phyloP scores from a whole-genome alignment of 35 echinoderm and acorn worm genomes.

The Holothuria glaberrima region DNA sequence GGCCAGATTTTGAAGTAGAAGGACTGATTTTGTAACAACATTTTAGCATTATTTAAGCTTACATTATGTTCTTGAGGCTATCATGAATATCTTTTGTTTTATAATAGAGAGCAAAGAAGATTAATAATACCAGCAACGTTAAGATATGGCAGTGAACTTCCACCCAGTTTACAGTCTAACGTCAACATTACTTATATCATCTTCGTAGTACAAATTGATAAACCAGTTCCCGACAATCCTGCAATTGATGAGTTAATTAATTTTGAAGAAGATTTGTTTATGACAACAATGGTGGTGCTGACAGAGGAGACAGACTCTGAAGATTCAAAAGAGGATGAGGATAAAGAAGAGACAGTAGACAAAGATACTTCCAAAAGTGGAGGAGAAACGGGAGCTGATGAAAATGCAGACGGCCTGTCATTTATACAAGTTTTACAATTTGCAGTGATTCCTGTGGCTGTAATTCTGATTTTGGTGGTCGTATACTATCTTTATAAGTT shows the following conservation, averaged over 20 bases:
- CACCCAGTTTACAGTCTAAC: neutral
- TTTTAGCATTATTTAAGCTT: too few species aligned
- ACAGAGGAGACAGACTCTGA: slow-evolving; percentile 9
- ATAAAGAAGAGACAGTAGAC: neutral
- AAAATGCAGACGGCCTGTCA: neutral
- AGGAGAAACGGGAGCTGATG: neutral
- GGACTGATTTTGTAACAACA: too few species aligned
- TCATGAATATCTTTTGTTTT: too few species aligned
- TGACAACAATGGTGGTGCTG: neutral
- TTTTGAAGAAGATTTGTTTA: neutral
- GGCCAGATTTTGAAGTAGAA: too few species aligned
- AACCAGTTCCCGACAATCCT: neutral
- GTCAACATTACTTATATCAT: slow-evolving; percentile 29
- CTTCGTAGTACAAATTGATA: neutral
- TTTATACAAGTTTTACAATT: neutral
- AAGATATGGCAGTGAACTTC: neutral
- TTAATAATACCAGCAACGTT: neutral
- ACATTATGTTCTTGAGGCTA: too few species aligned
- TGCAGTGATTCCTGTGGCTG: slow-evolving; percentile 2
- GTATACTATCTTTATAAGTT: slow-evolving; percentile 37
- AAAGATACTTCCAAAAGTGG: neutral
- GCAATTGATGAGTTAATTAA: neutral
- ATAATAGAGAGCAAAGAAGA: neutral
- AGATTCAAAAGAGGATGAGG: neutral
- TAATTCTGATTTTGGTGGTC: neutral